Conservation (phyloP, 2,113 vertebrate genomes). For the Oostethus manadensis region DNA sequence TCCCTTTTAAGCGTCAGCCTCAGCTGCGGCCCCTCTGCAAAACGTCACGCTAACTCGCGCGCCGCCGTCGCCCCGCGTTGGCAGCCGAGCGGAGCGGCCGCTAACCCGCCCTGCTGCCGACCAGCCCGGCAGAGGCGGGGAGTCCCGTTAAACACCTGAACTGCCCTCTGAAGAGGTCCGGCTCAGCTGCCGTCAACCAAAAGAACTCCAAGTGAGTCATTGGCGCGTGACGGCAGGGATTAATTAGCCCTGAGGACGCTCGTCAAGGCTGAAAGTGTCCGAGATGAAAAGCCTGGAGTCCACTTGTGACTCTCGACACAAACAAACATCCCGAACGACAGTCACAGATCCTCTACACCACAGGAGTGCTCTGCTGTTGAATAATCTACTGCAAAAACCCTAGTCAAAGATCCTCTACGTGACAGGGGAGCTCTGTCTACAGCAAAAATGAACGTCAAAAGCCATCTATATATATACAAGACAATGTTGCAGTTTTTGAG, state of each 20-base stretch:
- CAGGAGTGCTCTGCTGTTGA: no score
- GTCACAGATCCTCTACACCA: no score
- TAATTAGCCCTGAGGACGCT: slow-evolving; percentile 31
- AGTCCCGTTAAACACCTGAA: slow-evolving; percentile 67
- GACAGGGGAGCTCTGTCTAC: no score
- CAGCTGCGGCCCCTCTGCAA: slow-evolving; percentile 50
- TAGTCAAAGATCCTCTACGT: no score
- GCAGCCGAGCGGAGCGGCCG: slow-evolving; percentile 34
- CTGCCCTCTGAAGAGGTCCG: slow-evolving; percentile 47
- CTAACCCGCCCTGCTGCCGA: slow-evolving; percentile 42
- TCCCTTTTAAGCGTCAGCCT: slow-evolving; percentile 40
- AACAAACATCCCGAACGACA: not conserved
- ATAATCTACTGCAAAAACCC: no score
- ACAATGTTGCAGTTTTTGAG: no score
- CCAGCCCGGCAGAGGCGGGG: slow-evolving; percentile 41
- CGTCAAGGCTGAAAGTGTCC: slow-evolving; percentile 16
- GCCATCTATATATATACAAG: no score
- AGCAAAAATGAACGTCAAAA: no score
- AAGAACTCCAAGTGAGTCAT: slow-evolving; percentile 57
- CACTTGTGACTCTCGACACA: slow-evolving; percentile 8
- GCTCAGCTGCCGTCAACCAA: slow-evolving; percentile 36
- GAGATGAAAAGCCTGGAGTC: slow-evolving; percentile 18
- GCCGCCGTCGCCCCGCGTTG: slow-evolving; percentile 3
- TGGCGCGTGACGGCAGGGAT: slow-evolving; percentile 48
- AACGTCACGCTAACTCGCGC: slow-evolving; percentile 8